Percentiles rank a stretch among this genome's conserved stretches.
Conservation (phyloP, 2,888 invertebrate species). For the Venustoraphidia nigricollis region DNA sequence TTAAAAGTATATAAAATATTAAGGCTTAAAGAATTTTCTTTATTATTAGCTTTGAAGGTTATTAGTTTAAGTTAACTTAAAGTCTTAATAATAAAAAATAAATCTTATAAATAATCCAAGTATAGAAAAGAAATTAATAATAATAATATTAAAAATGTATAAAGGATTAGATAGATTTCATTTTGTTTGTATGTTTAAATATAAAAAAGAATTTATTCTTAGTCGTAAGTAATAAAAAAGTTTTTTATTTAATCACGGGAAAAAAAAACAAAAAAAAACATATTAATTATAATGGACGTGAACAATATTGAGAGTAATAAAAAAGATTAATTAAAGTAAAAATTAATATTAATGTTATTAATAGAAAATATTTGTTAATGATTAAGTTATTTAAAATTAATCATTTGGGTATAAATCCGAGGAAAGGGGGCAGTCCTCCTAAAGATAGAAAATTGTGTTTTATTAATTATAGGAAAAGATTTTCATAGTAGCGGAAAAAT, state of each 20-base stretch:
- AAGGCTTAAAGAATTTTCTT: slow-evolving; percentile 39
- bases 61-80: slow-evolving; percentile 42
- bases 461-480: no score
- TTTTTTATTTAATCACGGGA: slow-evolving; percentile 4
- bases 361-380: slow-evolving; percentile 26
- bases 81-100: slow-evolving; percentile 26
- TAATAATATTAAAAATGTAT: slow-evolving; percentile 5
- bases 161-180: slow-evolving; percentile 8
- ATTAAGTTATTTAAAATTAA: slow-evolving; percentile 36
- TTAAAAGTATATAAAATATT: slow-evolving; percentile 32
- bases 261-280: slow-evolving; percentile 5
- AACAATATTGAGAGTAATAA: no score
- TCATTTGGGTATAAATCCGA: slow-evolving; percentile 48
- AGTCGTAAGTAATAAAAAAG: slow-evolving; percentile 34
- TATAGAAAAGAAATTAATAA: slow-evolving; percentile 16
- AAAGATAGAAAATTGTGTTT: slow-evolving; percentile 40
- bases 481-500: no score
- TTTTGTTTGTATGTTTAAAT: neutral
- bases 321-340: slow-evolving; percentile 37
- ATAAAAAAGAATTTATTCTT: slow-evolving; percentile 25
- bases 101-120: slow-evolving; percentile 9
- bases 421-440: slow-evolving; percentile 40
- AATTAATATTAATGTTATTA: slow-evolving; percentile 32
- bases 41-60: slow-evolving; percentile 48
- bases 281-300: slow-evolving; percentile 3